phyloP scores from a whole-genome alignment of 2,888 invertebrate genomes.

The Macrophya alboannulata region DNA sequence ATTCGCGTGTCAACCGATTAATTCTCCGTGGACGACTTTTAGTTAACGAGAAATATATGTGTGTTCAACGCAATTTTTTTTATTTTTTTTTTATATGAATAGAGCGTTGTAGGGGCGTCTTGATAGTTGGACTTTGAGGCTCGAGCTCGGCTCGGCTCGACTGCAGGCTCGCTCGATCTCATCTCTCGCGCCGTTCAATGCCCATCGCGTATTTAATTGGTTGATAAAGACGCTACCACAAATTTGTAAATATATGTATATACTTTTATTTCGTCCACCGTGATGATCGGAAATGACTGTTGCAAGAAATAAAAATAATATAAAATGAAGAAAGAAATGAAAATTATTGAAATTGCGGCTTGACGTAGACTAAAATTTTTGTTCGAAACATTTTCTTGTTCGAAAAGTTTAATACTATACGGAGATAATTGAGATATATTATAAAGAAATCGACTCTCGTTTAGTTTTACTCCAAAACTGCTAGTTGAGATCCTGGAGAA shows the following conservation, averaged over 20 bases:
- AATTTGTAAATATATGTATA: not conserved
- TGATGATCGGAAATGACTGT: not conserved
- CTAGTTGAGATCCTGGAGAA: not conserved
- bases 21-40: too few species aligned
- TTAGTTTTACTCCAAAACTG: not conserved
- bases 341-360: not conserved
- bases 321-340: not conserved
- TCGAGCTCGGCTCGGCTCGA: not conserved
- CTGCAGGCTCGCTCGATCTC: not conserved
- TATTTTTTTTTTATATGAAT: not conserved
- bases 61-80: not conserved
- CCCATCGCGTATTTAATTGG: not conserved
- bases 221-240: not conserved
- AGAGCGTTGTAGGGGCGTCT: not conserved
- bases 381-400: not conserved
- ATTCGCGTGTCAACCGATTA: too few species aligned
- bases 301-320: not conserved
- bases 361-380: not conserved
- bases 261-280: not conserved
- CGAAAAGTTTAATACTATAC: too few species aligned
- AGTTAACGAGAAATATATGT: too few species aligned
- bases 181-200: not conserved
- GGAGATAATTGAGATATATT: not conserved
- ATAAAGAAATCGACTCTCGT: not conserved
- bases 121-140: slow-evolving; percentile 23